Base-by-base conservation (phyloP, 2,797 vertebrate species). In the Danionella dracula region DNA sequence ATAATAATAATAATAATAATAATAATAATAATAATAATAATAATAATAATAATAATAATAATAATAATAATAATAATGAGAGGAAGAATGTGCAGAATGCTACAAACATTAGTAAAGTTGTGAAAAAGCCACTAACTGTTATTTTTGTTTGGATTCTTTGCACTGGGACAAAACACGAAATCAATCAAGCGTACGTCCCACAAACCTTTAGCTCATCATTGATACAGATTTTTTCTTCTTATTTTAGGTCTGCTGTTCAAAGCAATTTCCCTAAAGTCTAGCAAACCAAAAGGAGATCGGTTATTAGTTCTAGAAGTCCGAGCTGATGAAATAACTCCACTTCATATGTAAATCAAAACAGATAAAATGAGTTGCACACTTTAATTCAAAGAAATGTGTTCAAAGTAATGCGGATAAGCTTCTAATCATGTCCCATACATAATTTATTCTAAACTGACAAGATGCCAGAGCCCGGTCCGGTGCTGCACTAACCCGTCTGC, bases 371-470 rank as follows among this genome's bases (percentile, higher is more conserved):
- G 77, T 61, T 48, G 37, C 75, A 84, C 84, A 73, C 77, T 80
- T 88, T 86, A 83, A 85, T 83, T 85, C 79, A 79, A 81, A 84
- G 76, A 69, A 84, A 79, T 83, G 51, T 84, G 82, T 87, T 88
- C 82, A 88, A 87, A 87, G 87, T 82, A 82, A 81, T 72, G 76
- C 78, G 66, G 61, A 76, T 69, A 84, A 78, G 81, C 83, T 82
- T 84, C 82, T 83, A 86, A 87, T 89, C 87, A 85, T 79, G 81
- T 84, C 79, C 81, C 81, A 88, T 90, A 78, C 85, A 89, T 89
- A 86, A 90, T 88, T 80, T 73, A 87, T 81, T 71, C 70, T 49
- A 61, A 81, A 82, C 85, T 88, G 88, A 87, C 86, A 86, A 84
- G 86, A 88, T 85, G 85, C 82, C 81, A 81, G 73, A 85, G 71